Conservation (phyloP, 2,113 vertebrate species). For the Odocoileus hemionus region DNA sequence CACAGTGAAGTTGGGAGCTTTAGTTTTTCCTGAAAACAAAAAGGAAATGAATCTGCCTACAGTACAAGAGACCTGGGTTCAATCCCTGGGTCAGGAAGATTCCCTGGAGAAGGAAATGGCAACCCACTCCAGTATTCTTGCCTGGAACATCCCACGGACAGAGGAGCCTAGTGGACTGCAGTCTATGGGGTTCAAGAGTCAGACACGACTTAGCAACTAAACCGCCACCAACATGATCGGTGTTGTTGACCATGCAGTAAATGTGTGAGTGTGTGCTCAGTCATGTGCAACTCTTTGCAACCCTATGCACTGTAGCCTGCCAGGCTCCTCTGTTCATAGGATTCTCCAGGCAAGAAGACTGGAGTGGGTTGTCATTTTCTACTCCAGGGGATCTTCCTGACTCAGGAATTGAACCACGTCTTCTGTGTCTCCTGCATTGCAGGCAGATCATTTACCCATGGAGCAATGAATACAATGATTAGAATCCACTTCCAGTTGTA, state of each 20-base stretch:
- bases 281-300: not conserved
- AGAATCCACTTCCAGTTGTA: too few species aligned
- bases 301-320: not conserved
- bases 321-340: not conserved
- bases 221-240: not conserved
- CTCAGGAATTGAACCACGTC: not conserved
- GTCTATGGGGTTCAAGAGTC: not conserved
- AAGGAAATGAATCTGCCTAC: not conserved
- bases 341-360: not conserved
- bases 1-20: fast-evolving
- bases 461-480: not conserved
- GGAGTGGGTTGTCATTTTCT: not conserved
- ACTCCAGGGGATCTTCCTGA: not conserved
- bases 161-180: not conserved
- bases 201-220: not conserved
- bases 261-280: not conserved
- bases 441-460: not conserved
- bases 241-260: not conserved
- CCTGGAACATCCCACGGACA: not conserved
- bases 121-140: not conserved
- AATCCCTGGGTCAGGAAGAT: not conserved
- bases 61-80: not conserved
- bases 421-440: not conserved
- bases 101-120: not conserved
- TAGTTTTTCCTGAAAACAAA: not conserved